Evolutionary conservation across 1,140 invertebrate species (phyloP).

Genomic region (Leptinotarsa undecemlineata): DNA sequence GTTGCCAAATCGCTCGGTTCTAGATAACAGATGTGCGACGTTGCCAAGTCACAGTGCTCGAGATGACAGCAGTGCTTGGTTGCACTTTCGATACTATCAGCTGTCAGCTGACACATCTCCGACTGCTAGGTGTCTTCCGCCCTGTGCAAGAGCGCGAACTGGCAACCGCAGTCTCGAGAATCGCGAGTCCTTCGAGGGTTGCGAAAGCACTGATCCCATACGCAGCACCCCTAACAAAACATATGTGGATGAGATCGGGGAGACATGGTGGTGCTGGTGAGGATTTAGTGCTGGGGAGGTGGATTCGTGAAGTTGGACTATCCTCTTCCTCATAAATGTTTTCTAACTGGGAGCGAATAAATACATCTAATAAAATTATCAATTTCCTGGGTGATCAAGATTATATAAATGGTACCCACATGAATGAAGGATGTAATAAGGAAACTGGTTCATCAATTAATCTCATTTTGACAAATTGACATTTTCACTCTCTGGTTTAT

Average conservation of each 20-base stretch:
- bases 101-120: conserved; percentile 43
- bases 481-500: no score
- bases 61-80: conserved; percentile 28
- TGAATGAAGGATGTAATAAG: no score
- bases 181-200: conserved; percentile 74
- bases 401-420: no score
- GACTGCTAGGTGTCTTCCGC: conserved; percentile 62
- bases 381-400: no score
- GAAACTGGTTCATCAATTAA: no score
- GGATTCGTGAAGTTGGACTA: no score
- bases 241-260: not conserved
- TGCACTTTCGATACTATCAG: conserved; percentile 28
- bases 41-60: conserved; percentile 30
- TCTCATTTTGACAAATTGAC: no score
- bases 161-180: conserved; percentile 81
- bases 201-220: conserved; percentile 83
- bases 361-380: no score
- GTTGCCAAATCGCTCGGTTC: conserved; percentile 13
- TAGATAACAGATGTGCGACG: conserved; percentile 2
- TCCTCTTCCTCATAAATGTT: no score
- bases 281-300: not conserved
- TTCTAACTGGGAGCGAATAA: no score
- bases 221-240: conserved; percentile 68
- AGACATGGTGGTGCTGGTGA: conserved; percentile 7
- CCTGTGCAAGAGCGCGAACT: conserved; percentile 82